Percentiles rank a stretch among this genome's conserved stretches.
phyloP scores from a whole-genome alignment of 2,888 invertebrate genomes.

The Pammene fasciana region DNA sequence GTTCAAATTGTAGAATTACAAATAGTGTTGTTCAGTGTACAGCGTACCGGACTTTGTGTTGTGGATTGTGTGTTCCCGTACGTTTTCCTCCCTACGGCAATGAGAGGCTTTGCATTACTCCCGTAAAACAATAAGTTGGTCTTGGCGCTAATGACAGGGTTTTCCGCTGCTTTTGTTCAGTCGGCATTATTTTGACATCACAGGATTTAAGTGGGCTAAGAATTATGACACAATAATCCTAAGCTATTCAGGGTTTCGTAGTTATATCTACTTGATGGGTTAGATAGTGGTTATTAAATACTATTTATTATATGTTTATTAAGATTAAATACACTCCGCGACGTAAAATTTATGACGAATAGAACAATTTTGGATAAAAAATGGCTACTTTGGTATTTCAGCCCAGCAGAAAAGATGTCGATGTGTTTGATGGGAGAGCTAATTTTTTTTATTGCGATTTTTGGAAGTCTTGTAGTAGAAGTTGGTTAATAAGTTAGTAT shows the following conservation, averaged over 20 bases:
- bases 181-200: slow-evolving; percentile 18
- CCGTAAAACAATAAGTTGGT: slow-evolving; percentile 34
- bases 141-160: slow-evolving; percentile 29
- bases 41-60: not conserved
- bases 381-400: too few relatives aligned
- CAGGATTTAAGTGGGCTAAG: slow-evolving; percentile 15
- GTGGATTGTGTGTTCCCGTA: not conserved
- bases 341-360: too few relatives aligned
- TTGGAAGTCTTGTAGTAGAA: too few relatives aligned
- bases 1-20: not conserved
- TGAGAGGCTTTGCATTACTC: slow-evolving; percentile 18
- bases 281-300: too few relatives aligned
- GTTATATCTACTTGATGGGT: too few relatives aligned
- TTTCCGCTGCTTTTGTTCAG: slow-evolving; percentile 30
- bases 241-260: not conserved
- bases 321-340: too few relatives aligned
- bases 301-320: too few relatives aligned
- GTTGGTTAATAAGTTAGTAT: too few relatives aligned
- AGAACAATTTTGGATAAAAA: too few relatives aligned
- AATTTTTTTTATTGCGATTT: too few relatives aligned
- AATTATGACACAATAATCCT: slow-evolving; percentile 12
- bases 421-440: too few relatives aligned
- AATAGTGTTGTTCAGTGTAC: slow-evolving; percentile 2
- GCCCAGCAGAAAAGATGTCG: too few relatives aligned
- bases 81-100: not conserved